A percentile compares a stretch with the other conserved stretches of the same genome.
Conservation (phyloP, 2,113 vertebrate genomes). For the Todiramphus chloris region DNA sequence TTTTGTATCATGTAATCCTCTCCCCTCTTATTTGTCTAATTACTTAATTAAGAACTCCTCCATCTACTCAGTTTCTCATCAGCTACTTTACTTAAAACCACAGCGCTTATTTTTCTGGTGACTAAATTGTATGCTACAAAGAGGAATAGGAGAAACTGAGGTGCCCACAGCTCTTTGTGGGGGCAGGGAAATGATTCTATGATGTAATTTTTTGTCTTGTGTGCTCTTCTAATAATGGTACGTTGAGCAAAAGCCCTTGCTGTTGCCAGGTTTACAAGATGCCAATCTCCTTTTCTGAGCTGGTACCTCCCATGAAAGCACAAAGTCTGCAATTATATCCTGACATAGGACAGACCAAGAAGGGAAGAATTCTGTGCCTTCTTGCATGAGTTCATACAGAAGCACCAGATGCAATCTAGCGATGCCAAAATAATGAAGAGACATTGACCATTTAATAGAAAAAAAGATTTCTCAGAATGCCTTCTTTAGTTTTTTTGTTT, state of each 20-base stretch:
- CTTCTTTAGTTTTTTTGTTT: background rate
- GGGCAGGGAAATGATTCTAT: background rate
- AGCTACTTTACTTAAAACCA: slow-evolving; percentile 30
- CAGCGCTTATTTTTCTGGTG: background rate
- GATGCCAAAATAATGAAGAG: slow-evolving; percentile 10
- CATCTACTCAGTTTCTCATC: slow-evolving; percentile 42
- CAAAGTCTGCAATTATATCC: background rate
- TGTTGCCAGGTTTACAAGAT: background rate
- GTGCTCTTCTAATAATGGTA: background rate
- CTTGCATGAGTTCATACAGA: background rate
- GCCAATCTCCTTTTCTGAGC: background rate
- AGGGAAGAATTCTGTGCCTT: background rate
- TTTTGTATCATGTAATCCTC: slow-evolving; percentile 28
- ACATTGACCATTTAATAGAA: background rate
- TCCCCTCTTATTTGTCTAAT: slow-evolving; percentile 53
- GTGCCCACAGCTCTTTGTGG: background rate
- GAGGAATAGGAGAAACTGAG: background rate
- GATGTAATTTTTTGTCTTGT: background rate
- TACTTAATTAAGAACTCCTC: slow-evolving; percentile 45
- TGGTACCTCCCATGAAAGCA: background rate
- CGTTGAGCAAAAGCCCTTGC: background rate
- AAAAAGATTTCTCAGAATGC: background rate
- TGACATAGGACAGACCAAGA: background rate
- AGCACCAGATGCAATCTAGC: background rate
- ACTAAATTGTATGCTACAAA: background rate